Evolutionary conservation across 2,888 invertebrate genomes (phyloP), one percentile per base, ranked within the genome.

Genomic region (Agrochola lychnidis): DNA sequence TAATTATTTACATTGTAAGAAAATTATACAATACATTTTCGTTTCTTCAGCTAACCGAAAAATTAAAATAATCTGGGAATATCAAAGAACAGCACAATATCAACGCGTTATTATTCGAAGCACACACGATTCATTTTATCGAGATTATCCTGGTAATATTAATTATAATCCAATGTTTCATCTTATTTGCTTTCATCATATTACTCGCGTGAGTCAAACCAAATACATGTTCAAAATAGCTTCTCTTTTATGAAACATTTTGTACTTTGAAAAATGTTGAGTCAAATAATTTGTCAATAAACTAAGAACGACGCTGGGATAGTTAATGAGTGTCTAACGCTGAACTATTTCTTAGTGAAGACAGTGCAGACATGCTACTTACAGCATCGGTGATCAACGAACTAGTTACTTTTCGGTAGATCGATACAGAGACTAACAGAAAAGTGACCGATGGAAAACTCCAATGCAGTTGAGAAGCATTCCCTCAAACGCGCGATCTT

Each of bases 101-200:
- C 22, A 70, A 69, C 19, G 36, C 19, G 36, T 61, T 53, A n/a
- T 57, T 45, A 64, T 71, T 77, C 59, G n/a, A 56, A 59, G 22
- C 70, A 75, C 57, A 68, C 70, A 62, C 19, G 30, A 40, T 61
- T 72, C 12, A 22, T 77, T 72, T 73, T 30, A 70, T 63, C 59
- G 40, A 74, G 73, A 48, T 70, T 81, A 79, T 81, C 67, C 76
- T 79, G 68, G 72, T 84, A 25, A 70, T 61, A 76, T 66, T 78
- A 76, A 74, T 74, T 76, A 74, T 72, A 53, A 66, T 62, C 12
- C 30, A 1, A 59, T 42, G 70, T 75, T 76, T 73, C 69, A 73
- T 73, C 40, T 57, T 81, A 75, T 83, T 77, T 76, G 16, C 73
- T 68, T 84, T 59, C 61, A 70, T 76, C 14, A 48, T 53, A 48